Evolutionary conservation across 2,888 invertebrate genomes (phyloP).

Genomic region (Sphinx pinastri): DNA sequence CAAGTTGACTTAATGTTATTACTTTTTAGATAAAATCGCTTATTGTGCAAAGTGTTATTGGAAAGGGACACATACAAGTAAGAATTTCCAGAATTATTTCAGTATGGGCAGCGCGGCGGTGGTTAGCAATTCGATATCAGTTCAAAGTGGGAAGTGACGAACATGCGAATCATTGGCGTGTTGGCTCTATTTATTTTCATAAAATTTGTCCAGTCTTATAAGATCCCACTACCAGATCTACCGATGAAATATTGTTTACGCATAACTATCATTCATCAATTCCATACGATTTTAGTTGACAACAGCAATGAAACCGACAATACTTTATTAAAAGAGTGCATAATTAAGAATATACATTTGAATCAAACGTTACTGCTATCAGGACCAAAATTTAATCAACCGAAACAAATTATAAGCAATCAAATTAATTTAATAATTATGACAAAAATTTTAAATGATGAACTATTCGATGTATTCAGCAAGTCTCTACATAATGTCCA

Average conservation of each 20-base stretch:
- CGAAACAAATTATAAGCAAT: conserved; percentile 24
- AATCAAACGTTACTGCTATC: conserved; percentile 29
- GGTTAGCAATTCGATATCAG: background rate
- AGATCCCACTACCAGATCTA: conserved; percentile 12
- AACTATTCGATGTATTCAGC: conserved; percentile 34
- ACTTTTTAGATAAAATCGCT: background rate
- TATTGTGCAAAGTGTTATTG: background rate
- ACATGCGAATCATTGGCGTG: background rate
- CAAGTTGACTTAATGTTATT: background rate
- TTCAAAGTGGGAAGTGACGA: background rate
- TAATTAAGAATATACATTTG: conserved; percentile 25
- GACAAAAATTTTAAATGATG: conserved; percentile 36
- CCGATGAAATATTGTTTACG: conserved; percentile 11
- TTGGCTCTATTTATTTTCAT: background rate
- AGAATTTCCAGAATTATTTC: background rate
- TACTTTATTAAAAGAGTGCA: conserved; percentile 30
- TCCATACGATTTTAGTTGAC: conserved; percentile 30
- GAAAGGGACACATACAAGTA: too few relatives aligned
- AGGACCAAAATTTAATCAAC: background rate
- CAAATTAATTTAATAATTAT: conserved; percentile 44
- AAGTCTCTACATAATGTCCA: conserved; percentile 30
- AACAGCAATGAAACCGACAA: conserved; percentile 27
- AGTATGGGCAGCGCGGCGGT: too few relatives aligned
- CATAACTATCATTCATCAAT: background rate
- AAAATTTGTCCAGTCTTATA: conserved; percentile 4